phyloP scores from a whole-genome alignment of 2,113 vertebrate species.

The Elephas maximus region DNA sequence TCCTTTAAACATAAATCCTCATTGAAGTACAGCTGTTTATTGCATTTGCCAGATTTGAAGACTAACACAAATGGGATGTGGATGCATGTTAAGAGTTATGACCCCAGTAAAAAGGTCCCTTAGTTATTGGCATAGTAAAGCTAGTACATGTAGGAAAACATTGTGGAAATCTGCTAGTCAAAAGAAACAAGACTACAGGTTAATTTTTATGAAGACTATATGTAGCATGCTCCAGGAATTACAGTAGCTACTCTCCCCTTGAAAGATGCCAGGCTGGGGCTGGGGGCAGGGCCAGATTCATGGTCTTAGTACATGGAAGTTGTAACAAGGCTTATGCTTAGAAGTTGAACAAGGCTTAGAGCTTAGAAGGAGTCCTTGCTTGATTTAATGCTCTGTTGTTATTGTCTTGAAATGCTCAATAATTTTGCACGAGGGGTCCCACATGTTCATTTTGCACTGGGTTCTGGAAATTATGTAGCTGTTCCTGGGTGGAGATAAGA shows the following conservation, averaged over 20 bases:
- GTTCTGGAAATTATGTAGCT: neutral
- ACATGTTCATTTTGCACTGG: neutral
- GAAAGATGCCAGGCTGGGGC: neutral
- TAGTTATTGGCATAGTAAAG: neutral
- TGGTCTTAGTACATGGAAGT: neutral
- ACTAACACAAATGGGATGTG: neutral
- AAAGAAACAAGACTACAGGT: neutral
- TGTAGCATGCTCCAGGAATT: neutral
- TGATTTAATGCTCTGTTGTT: neutral
- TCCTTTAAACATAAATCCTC: neutral
- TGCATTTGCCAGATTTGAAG: neutral
- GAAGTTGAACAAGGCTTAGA: neutral
- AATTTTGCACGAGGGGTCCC: neutral
- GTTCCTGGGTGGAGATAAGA: neutral
- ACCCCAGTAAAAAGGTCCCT: neutral
- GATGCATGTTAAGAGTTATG: neutral
- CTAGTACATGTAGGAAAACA: neutral
- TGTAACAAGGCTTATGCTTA: too few relatives aligned
- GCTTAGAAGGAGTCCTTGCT: neutral
- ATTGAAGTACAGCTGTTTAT: neutral
- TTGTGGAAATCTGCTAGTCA: neutral
- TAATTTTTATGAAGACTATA: neutral
- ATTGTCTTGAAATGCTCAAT: neutral
- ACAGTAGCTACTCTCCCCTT: neutral
- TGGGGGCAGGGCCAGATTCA: neutral